Conservation (phyloP, 2,888 invertebrate genomes). For the Phanerotoma sp. region DNA sequence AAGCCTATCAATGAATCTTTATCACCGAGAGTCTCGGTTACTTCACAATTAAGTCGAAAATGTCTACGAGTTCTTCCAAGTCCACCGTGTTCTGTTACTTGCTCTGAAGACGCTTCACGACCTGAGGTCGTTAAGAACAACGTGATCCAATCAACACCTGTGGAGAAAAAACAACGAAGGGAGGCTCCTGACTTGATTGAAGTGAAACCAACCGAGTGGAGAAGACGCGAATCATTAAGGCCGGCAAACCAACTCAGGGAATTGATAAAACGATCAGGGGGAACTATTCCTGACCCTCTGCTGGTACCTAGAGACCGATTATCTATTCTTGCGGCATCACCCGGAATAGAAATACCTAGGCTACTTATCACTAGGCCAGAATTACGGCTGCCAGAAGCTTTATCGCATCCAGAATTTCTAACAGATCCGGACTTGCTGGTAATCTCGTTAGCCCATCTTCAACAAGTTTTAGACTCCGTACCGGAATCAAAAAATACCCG, state of each 20-base stretch:
- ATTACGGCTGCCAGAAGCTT: conserved; percentile 71
- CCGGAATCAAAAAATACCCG: conserved; percentile 30
- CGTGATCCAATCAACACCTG: conserved; percentile 19
- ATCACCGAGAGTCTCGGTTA: background rate
- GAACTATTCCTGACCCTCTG: conserved; percentile 79
- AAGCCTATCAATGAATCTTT: conserved; percentile 12
- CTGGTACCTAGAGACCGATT: conserved; percentile 77
- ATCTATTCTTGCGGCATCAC: conserved; percentile 69
- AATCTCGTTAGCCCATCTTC: conserved; percentile 74
- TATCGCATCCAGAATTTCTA: conserved; percentile 70
- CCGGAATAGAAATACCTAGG: conserved; percentile 76
- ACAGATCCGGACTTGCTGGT: conserved; percentile 79
- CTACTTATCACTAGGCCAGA: conserved; percentile 72
- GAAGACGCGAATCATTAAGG: conserved; percentile 34
- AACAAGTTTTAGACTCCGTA: conserved; percentile 52
- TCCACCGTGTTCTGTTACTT: conserved; percentile 68
- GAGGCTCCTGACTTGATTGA: conserved; percentile 22
- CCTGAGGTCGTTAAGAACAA: conserved; percentile 41
- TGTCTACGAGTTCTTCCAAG: conserved; percentile 67
- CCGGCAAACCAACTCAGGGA: conserved; percentile 73
- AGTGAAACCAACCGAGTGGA: conserved; percentile 16
- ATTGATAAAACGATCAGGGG: conserved; percentile 67
- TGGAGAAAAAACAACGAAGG: conserved; percentile 4
- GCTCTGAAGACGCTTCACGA: conserved; percentile 71
- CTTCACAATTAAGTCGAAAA: conserved; percentile 16